These are phyloP conservation scores for Caracal caracal DNA, from an alignment of 2,113 vertebrate genomes.

Conservation along the genomic window DNA sequence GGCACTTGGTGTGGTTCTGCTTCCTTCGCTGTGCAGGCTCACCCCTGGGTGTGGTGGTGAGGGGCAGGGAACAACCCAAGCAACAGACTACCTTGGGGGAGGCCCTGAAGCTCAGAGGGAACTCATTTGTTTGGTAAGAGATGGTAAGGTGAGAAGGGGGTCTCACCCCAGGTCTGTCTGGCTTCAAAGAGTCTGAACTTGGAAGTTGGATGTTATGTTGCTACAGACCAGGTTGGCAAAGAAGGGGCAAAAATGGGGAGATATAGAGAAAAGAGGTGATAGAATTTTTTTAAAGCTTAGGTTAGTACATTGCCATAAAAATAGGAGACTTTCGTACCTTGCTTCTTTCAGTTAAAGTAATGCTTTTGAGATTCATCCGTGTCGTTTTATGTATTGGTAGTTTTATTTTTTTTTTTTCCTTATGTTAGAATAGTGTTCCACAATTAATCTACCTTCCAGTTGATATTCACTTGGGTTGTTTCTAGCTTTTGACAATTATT, in stretches of 20 bases:
- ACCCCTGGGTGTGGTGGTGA: background rate
- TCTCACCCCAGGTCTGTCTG: background rate
- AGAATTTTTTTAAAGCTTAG: background rate
- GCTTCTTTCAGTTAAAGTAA: background rate
- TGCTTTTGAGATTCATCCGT: background rate
- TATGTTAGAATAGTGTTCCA: background rate
- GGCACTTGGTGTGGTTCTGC: background rate
- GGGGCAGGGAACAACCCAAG: background rate
- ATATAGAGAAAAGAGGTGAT: background rate
- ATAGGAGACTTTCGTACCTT: background rate
- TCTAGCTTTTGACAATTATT: background rate
- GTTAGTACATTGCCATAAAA: background rate
- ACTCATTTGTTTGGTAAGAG: background rate
- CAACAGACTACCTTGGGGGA: background rate
- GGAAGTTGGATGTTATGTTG: background rate
- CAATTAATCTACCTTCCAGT: background rate
- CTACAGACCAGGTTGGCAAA: background rate
- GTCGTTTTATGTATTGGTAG: background rate
- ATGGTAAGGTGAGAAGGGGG: background rate
- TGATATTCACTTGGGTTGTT: background rate
- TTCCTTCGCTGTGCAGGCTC: accelerated
- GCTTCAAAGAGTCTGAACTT: background rate
- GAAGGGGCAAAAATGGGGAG: background rate
- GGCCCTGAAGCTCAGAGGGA: background rate
- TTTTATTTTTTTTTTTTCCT: background rate